Percentiles rank a stretch among this genome's conserved stretches.
phyloP scores from a whole-genome alignment of 2,888 invertebrate genomes.

The Drosophila suboccidentalis region DNA sequence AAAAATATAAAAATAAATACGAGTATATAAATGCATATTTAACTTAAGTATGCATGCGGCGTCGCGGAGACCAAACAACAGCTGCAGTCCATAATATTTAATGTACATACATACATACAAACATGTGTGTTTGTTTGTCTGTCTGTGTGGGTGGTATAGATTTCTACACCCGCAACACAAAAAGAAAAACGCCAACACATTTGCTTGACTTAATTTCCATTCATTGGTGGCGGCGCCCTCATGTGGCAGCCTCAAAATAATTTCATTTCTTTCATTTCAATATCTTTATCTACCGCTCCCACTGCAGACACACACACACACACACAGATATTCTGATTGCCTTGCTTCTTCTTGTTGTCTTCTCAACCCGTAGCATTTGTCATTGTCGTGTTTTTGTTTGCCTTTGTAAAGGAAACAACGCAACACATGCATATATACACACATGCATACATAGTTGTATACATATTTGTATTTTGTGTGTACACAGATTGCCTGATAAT shows the following conservation, averaged over 20 bases:
- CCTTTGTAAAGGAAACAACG: conserved; percentile 62
- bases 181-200: conserved; percentile 58
- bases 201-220: conserved; percentile 48
- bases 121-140: conserved; percentile 12
- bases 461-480: conserved; percentile 44
- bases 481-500: conserved; percentile 61
- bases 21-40: conserved; percentile 58
- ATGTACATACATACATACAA: neutral
- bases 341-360: conserved; percentile 42
- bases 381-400: conserved; percentile 61
- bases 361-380: conserved; percentile 63
- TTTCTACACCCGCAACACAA: conserved; percentile 46
- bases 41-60: conserved; percentile 58
- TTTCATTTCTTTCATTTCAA: conserved; percentile 51
- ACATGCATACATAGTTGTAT: conserved; percentile 10
- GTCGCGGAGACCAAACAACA: conserved; percentile 50
- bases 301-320: conserved; percentile 34
- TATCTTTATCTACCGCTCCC: conserved; percentile 51
- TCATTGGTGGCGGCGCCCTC: conserved; percentile 52
- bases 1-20: conserved; percentile 63
- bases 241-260: conserved; percentile 53
- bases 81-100: conserved; percentile 57
- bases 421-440: conserved; percentile 56
- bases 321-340: conserved; percentile 54
- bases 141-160: conserved; percentile 52